Percentiles rank a stretch among this genome's conserved stretches.
Evolutionary conservation across 2,113 vertebrate genomes (phyloP).

Genomic region (Periophthalmus modestus): DNA sequence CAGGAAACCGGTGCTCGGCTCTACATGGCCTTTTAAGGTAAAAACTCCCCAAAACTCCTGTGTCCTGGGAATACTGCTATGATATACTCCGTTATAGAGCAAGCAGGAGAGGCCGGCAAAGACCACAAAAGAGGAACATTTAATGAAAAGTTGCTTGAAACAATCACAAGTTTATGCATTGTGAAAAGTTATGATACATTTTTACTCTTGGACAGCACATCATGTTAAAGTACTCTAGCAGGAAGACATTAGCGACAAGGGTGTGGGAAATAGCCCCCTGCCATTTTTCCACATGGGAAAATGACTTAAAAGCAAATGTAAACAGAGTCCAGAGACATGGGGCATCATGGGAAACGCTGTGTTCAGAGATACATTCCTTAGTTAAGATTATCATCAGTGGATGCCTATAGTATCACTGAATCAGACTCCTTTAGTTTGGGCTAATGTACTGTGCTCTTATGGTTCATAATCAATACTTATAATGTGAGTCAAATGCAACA

Average conservation of each 20-base stretch:
- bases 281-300: constrained; percentile 38
- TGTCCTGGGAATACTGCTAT: constrained; percentile 53
- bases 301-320: constrained; percentile 31
- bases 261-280: constrained; percentile 56
- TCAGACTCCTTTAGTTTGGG: background rate
- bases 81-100: constrained; percentile 62
- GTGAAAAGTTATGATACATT: background rate
- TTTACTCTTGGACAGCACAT: background rate
- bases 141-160: constrained; percentile 23
- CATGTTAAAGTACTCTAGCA: background rate
- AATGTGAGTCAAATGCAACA: background rate
- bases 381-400: background rate
- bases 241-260: constrained; percentile 10
- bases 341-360: constrained; percentile 23
- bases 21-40: constrained; percentile 77
- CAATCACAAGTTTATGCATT: background rate
- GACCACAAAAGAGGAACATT: constrained; percentile 23
- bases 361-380: constrained; percentile 12
- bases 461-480: background rate
- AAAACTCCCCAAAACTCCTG: constrained; percentile 68
- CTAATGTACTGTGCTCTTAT: background rate
- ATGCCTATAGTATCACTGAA: background rate
- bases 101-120: constrained; percentile 27
- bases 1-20: constrained; percentile 68
- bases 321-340: constrained; percentile 29